These are phyloP conservation scores for Didymodactylos carnosus DNA, from an alignment of 2,888 invertebrate species.

Conservation along the genomic window DNA sequence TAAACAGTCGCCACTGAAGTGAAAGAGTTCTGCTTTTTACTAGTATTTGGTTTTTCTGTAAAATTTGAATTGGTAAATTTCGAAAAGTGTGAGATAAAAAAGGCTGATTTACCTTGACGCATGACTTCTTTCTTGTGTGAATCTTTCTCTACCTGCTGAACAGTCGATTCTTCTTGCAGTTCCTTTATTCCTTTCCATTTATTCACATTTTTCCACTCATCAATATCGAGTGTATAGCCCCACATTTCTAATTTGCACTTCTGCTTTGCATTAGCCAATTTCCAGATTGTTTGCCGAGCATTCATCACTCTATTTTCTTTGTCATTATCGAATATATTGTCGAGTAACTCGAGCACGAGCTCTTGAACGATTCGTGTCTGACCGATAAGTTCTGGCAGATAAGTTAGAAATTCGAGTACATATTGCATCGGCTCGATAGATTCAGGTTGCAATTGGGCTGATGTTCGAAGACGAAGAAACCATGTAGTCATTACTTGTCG, in stretches of 20 bases:
- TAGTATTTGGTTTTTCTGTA: too few relatives aligned
- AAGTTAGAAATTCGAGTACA: not conserved
- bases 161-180: too few relatives aligned
- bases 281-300: not conserved
- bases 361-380: not conserved
- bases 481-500: not conserved
- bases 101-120: not conserved
- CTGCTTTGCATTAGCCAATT: not conserved
- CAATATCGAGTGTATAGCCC: not conserved
- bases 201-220: not conserved
- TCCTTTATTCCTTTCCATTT: not conserved
- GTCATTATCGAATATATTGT: not conserved
- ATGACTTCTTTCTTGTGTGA: not conserved
- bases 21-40: too few relatives aligned
- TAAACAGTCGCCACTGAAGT: too few relatives aligned
- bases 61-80: too few relatives aligned
- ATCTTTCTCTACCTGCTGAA: not conserved
- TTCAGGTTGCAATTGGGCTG: not conserved
- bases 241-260: not conserved
- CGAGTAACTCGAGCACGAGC: not conserved
- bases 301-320: not conserved
- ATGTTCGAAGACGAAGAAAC: not conserved
- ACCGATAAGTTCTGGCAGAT: not conserved
- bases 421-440: not conserved
- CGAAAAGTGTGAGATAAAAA: too few relatives aligned